phyloP scores from a whole-genome alignment of 64 coral and sea anemone species.

The Pachyseris speciosa region DNA sequence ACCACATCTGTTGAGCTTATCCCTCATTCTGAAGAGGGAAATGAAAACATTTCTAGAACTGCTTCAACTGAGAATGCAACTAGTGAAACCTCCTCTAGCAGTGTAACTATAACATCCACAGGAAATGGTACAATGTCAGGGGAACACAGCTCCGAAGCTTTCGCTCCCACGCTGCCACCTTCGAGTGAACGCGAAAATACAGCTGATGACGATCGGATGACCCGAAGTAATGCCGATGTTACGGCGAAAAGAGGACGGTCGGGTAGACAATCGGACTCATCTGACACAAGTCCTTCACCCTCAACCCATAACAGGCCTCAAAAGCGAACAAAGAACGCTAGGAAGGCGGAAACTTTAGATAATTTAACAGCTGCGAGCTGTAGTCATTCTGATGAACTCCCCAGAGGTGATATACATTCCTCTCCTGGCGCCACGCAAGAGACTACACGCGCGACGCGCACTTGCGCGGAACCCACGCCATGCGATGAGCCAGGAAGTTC shows the following conservation, averaged over 20 bases:
- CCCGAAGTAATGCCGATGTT: not conserved
- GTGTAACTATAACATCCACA: not conserved
- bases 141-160: not conserved
- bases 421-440: not conserved
- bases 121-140: not conserved
- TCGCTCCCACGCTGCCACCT: not conserved
- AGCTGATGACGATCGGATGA: not conserved
- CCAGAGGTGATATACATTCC: not conserved
- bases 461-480: conserved; percentile 24
- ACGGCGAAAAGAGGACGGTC: not conserved
- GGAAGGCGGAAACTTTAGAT: conserved; percentile 4
- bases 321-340: conserved; percentile 31
- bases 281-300: not conserved
- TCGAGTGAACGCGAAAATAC: not conserved
- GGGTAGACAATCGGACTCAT: not conserved
- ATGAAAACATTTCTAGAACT: not conserved
- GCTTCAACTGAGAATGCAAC: not conserved
- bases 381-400: not conserved
- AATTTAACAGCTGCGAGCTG: not conserved
- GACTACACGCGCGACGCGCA: not conserved
- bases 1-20: conserved; percentile 34
- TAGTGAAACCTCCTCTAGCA: not conserved
- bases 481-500: not conserved
- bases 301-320: not conserved
- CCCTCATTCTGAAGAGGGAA: conserved; percentile 2